Conservation (phyloP, 2,888 invertebrate species). For the Leptinotarsa haldemani region DNA sequence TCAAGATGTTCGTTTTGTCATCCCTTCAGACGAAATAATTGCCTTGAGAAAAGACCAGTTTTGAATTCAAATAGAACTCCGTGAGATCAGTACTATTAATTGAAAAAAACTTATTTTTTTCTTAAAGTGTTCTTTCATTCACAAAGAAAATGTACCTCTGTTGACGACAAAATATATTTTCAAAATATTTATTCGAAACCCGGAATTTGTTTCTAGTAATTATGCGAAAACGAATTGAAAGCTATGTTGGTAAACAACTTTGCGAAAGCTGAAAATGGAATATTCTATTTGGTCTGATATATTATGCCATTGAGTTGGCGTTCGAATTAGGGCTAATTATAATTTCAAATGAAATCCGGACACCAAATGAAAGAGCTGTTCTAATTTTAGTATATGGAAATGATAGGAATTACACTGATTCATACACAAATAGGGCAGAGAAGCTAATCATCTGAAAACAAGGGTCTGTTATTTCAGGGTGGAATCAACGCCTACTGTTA, state of each 20-base stretch:
- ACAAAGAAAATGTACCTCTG: background rate
- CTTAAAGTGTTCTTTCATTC: no score
- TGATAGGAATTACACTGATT: background rate
- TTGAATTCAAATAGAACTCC: no score
- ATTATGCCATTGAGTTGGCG: background rate
- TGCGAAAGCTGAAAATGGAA: background rate
- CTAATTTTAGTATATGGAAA: background rate
- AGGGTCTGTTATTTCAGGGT: background rate
- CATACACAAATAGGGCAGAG: background rate
- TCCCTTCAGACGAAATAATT: background rate
- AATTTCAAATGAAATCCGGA: background rate
- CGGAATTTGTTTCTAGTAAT: background rate
- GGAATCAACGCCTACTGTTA: background rate
- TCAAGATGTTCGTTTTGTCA: background rate
- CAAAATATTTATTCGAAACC: background rate
- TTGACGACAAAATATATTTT: background rate
- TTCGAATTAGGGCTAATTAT: background rate
- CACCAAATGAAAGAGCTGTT: slow-evolving; percentile 1
- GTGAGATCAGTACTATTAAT: no score
- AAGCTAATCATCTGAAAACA: background rate
- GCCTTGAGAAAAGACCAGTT: no score
- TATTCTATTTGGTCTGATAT: background rate
- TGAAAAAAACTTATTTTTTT: no score
- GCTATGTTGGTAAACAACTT: background rate
- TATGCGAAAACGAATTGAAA: background rate